Percentiles rank a stretch among this genome's conserved stretches.
Evolutionary conservation across 2,888 invertebrate genomes (phyloP).

Genomic region (Graphium colonna): DNA sequence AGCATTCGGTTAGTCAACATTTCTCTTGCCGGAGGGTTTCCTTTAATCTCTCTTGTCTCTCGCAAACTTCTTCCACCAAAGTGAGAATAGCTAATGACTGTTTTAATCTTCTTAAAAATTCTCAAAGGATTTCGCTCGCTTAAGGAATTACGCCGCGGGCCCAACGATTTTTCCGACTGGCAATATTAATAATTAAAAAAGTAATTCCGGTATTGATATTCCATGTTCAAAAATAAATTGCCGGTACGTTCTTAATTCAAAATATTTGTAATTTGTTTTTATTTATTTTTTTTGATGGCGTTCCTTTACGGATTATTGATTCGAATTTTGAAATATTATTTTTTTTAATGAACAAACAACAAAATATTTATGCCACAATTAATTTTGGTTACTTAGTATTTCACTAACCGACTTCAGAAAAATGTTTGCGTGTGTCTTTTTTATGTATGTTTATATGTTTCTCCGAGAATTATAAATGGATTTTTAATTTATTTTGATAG

Average conservation of each 20-base stretch:
- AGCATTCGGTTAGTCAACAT: slow-evolving; percentile 26
- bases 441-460: too few relatives aligned
- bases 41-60: slow-evolving; percentile 71
- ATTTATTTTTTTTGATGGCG: too few relatives aligned
- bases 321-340: too few relatives aligned
- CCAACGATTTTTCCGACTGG: slow-evolving; percentile 25
- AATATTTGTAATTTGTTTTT: neutral
- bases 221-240: slow-evolving; percentile 10
- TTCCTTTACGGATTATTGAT: too few relatives aligned
- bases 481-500: too few relatives aligned
- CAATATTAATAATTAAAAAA: slow-evolving; percentile 23
- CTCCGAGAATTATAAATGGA: too few relatives aligned
- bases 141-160: slow-evolving; percentile 37
- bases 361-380: too few relatives aligned
- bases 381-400: too few relatives aligned
- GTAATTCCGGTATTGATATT: slow-evolving; percentile 20
- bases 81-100: slow-evolving; percentile 74
- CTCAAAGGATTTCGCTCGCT: slow-evolving; percentile 53
- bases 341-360: too few relatives aligned
- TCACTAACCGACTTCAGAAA: too few relatives aligned
- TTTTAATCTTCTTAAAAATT: slow-evolving; percentile 73
- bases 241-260: neutral
- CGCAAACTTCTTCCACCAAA: slow-evolving; percentile 43
- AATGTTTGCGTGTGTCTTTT: too few relatives aligned
- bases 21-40: slow-evolving; percentile 43